Conservation (phyloP, 2,113 vertebrate species). For the Nerophis lumbriciformis region DNA sequence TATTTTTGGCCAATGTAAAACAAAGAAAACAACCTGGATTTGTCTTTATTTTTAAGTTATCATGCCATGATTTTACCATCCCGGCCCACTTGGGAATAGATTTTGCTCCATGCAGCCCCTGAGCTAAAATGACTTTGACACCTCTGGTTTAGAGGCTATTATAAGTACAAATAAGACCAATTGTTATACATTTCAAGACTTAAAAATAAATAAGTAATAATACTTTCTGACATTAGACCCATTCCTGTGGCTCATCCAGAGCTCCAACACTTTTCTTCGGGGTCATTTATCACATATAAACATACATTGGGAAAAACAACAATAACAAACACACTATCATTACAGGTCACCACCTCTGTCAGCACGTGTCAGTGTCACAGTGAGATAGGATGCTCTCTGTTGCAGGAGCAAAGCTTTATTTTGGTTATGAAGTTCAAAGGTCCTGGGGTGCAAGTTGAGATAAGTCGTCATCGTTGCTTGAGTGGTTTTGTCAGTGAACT, state of each 20-base stretch:
- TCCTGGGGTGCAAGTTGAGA: constrained; percentile 41
- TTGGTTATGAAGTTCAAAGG: constrained; percentile 55
- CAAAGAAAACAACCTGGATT: too few relatives aligned
- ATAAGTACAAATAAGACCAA: background rate
- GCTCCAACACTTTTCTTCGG: background rate
- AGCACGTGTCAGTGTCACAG: constrained; percentile 38
- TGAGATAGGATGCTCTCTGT: constrained; percentile 29
- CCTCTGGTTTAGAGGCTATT: too few relatives aligned
- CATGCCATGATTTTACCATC: too few relatives aligned
- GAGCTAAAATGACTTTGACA: too few relatives aligned
- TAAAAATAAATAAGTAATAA: background rate
- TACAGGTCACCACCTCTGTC: constrained; percentile 53
- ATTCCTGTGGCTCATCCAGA: background rate
- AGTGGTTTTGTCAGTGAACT: constrained; percentile 40
- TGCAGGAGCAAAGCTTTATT: constrained; percentile 45
- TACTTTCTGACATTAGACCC: constrained; percentile 1
- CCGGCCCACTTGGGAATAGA: too few relatives aligned
- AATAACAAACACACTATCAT: constrained; percentile 29
- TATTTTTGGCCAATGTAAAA: too few relatives aligned
- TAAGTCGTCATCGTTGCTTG: constrained; percentile 35
- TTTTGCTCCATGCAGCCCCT: too few relatives aligned
- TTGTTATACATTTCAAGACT: background rate
- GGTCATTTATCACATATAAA: constrained; percentile 15
- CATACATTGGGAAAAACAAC: constrained; percentile 4
- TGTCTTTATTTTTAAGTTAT: too few relatives aligned